Evolutionary conservation across 2,113 vertebrate genomes (phyloP), one percentile per base, ranked within the genome.

Genomic region (Rhinolophus ferrumequinum): DNA sequence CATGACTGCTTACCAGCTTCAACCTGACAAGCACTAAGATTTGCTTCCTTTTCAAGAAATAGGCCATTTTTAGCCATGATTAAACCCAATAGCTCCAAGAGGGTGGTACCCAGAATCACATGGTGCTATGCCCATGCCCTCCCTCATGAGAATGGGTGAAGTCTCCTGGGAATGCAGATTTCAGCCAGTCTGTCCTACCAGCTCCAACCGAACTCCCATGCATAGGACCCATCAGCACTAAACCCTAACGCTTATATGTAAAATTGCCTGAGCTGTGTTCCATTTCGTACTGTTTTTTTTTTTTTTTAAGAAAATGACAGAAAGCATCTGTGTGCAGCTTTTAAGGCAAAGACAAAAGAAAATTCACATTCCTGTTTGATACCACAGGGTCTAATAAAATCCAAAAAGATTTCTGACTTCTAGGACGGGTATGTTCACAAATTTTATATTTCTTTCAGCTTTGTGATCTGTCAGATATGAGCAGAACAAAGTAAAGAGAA

Each of bases 291-390:
- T 85, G 28, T 70, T 21, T 76, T 41, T 60, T 70, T 79, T 72
- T 6, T 66, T 38, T 69, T 70, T 80, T 70, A 69, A 90, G 58
- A 93, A 41, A 22, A 50, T 77, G 66, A 81, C 50, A 80, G 14
- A 77, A 56, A 66, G 16, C 4, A 5, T 89, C 77, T 88, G 44
- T 90, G 84, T 82, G 7, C 9, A 84, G 35, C 5, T 95, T 93
- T 93, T 85, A 35, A 82, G 54, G 79, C n/a, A 67, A 92, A 95
- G 50, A 85, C 66, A 10, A 88, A 94, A 81, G 62, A 72, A 87
- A n/a, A 24, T 76, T 91, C 62, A 82, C 4, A 62, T 50, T 28
- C 26, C 85, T 92, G 41, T n/a, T 44, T 88, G 69, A 84, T 62
- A 76, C 33, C 60, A 76, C 8, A 76, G 35, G 24, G 33, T 19